These are phyloP conservation scores for Halichondria panicea DNA, from an alignment of 37 sponge, comb jelly and placozoan species.

Conservation along the genomic window DNA sequence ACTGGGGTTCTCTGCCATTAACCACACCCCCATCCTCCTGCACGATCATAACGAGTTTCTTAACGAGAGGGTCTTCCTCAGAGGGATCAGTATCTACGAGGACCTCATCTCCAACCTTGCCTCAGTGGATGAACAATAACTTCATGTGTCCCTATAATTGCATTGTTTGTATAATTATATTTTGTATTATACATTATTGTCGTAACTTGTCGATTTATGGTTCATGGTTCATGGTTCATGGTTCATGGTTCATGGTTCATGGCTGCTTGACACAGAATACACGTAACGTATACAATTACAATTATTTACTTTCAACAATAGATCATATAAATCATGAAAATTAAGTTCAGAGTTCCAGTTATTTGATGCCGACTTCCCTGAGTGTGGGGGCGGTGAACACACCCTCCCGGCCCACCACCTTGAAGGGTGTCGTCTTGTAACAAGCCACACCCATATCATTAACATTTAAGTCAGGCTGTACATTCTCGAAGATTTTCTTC, in stretches of 20 bases:
- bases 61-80: constrained; percentile 65
- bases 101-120: constrained; percentile 54
- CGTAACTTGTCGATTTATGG: too few relatives aligned
- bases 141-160: not conserved
- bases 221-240: too few relatives aligned
- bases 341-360: not conserved
- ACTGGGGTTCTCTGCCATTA: constrained; percentile 83
- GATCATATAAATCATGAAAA: not conserved
- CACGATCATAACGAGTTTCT: constrained; percentile 89
- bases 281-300: too few relatives aligned
- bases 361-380: constrained; percentile 60
- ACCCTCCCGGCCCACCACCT: constrained; percentile 80
- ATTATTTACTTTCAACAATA: too few relatives aligned
- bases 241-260: too few relatives aligned
- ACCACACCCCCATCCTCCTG: constrained; percentile 87
- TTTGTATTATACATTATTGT: too few relatives aligned
- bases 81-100: constrained; percentile 72
- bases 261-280: too few relatives aligned
- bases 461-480: constrained; percentile 78
- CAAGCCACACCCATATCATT: constrained; percentile 73
- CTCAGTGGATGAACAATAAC: not conserved
- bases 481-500: constrained; percentile 93
- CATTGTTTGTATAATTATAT: too few relatives aligned
- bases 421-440: constrained; percentile 74
- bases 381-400: constrained; percentile 68